Conservation (phyloP, 2,888 invertebrate genomes). For the Cryptus viduatorius region DNA sequence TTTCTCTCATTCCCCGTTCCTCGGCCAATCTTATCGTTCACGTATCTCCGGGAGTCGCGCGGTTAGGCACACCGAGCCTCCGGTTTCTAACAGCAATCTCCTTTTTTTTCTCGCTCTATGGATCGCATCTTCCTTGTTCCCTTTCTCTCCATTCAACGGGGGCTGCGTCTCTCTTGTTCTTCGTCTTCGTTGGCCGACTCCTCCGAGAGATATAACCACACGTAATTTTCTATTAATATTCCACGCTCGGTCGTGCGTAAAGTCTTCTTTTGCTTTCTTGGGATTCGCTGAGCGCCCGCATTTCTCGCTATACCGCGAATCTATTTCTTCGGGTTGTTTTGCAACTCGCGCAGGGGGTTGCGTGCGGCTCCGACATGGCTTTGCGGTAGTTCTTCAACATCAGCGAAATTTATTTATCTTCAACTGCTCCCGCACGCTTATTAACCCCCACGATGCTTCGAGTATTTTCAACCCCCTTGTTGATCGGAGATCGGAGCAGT, state of each 20-base stretch:
- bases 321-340: slow-evolving; percentile 40
- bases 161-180: slow-evolving; percentile 27
- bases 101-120: slow-evolving; percentile 39
- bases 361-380: background rate
- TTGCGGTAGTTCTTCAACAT: slow-evolving; percentile 14
- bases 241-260: slow-evolving; percentile 80
- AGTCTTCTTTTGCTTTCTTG: slow-evolving; percentile 63
- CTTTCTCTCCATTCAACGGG: slow-evolving; percentile 31
- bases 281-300: slow-evolving; percentile 49
- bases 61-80: slow-evolving; percentile 46
- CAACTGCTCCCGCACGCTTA: slow-evolving; percentile 1
- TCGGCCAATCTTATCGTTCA: slow-evolving; percentile 74
- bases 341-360: background rate
- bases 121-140: slow-evolving; percentile 31
- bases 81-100: slow-evolving; percentile 48
- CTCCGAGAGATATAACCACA: slow-evolving; percentile 64
- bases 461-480: too few species aligned
- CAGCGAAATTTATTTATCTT: slow-evolving; percentile 2
- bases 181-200: slow-evolving; percentile 38
- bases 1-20: slow-evolving; percentile 35
- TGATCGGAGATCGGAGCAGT: background rate
- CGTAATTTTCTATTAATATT: slow-evolving; percentile 83
- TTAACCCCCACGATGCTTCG: background rate
- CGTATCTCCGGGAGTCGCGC: slow-evolving; percentile 78
- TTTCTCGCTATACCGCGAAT: slow-evolving; percentile 49